Evolutionary conservation across 2,113 vertebrate species (phyloP).

Genomic region (Dicentrarchus labrax): DNA sequence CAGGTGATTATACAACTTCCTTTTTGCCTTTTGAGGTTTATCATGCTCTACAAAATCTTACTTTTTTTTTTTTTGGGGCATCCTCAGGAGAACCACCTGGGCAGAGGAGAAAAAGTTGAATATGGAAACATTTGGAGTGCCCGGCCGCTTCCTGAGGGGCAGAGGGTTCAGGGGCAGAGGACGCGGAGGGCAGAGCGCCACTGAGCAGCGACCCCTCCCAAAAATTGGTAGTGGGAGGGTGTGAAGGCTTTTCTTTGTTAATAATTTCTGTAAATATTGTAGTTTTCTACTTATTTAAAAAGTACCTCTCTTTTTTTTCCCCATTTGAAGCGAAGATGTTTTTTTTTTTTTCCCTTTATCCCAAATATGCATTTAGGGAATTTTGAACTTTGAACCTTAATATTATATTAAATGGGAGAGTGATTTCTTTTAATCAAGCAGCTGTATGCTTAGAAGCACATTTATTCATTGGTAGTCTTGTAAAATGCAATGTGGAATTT

Average conservation of each 20-base stretch:
- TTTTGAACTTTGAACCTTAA: slow-evolving; percentile 32
- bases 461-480: slow-evolving; percentile 20
- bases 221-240: slow-evolving; percentile 91
- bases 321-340: slow-evolving; percentile 15
- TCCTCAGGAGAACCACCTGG: slow-evolving; percentile 93
- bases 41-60: background rate
- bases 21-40: background rate
- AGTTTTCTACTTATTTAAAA: slow-evolving; percentile 72
- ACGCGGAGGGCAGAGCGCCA: slow-evolving; percentile 84
- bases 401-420: slow-evolving; percentile 41
- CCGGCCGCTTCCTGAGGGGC: slow-evolving; percentile 92
- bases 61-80: background rate
- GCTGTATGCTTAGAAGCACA: slow-evolving; percentile 43
- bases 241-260: slow-evolving; percentile 56
- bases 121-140: slow-evolving; percentile 96
- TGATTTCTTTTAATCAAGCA: slow-evolving; percentile 59
- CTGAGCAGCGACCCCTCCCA: slow-evolving; percentile 84
- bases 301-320: slow-evolving; percentile 36
- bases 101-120: slow-evolving; percentile 97
- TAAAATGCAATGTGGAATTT: slow-evolving; percentile 27
- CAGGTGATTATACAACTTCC: slow-evolving; percentile 80
- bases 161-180: slow-evolving; percentile 92
- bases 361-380: slow-evolving; percentile 28
- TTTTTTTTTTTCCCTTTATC: slow-evolving; percentile 1
- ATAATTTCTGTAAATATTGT: slow-evolving; percentile 68